Percentiles rank a stretch among this genome's conserved stretches.
Conservation (phyloP, 2,797 vertebrate genomes). For the Thaleichthys pacificus region DNA sequence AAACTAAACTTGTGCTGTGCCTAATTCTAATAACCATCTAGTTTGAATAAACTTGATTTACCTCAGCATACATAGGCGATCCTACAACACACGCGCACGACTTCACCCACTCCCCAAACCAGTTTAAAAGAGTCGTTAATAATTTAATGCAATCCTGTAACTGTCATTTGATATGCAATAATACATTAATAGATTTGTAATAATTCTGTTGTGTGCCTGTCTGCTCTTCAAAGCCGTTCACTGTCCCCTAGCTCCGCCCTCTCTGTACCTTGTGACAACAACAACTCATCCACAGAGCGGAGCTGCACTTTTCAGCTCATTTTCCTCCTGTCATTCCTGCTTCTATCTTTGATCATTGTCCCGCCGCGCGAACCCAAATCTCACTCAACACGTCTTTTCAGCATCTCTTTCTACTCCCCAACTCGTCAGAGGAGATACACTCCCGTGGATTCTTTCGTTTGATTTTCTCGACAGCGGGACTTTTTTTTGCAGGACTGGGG, state of each 20-base stretch:
- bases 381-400: constrained; percentile 79
- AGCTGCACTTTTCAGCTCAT: constrained; percentile 94
- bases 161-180: not conserved
- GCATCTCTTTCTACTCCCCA: constrained; percentile 80
- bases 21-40: not conserved
- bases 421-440: constrained; percentile 79
- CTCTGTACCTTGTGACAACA: constrained; percentile 97
- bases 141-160: not conserved
- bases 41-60: not conserved
- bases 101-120: not conserved
- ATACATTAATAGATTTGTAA: constrained; percentile 5
- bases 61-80: not conserved
- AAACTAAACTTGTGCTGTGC: not conserved
- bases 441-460: constrained; percentile 70
- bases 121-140: constrained; percentile 1
- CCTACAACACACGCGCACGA: not conserved
- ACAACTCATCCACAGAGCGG: constrained; percentile 94
- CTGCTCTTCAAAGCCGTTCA: constrained; percentile 74
- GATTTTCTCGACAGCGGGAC: constrained; percentile 63
- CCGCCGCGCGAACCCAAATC: constrained; percentile 79
- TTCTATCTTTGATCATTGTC: constrained; percentile 94
- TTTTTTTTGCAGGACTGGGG: constrained; percentile 50
- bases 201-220: constrained; percentile 38
- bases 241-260: constrained; percentile 95
- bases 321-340: constrained; percentile 94